These are phyloP conservation scores for Nomada goodeniana DNA, from an alignment of 2,888 invertebrate species.

Conservation along the genomic window DNA sequence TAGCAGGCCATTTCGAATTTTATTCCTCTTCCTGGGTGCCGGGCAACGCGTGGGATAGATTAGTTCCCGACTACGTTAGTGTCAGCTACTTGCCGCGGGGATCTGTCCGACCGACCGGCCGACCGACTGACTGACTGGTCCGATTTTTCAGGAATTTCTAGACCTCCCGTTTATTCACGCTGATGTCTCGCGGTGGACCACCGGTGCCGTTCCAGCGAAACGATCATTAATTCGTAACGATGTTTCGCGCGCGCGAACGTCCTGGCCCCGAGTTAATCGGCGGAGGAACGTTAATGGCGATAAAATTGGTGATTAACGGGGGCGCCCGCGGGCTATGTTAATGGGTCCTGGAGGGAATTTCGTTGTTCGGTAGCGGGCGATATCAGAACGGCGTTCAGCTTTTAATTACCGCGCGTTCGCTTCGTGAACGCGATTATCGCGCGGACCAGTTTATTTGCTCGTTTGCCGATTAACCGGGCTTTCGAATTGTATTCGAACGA, in stretches of 20 bases:
- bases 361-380: constrained; percentile 43
- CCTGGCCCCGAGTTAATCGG: constrained; percentile 48
- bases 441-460: constrained; percentile 25
- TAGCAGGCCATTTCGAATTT: constrained; percentile 77
- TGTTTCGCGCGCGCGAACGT: constrained; percentile 40
- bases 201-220: constrained; percentile 53
- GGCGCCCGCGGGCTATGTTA: constrained; percentile 52
- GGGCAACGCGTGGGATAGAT: constrained; percentile 79
- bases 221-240: constrained; percentile 61
- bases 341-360: constrained; percentile 50
- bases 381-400: constrained; percentile 48
- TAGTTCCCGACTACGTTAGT: constrained; percentile 76
- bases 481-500: background rate
- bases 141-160: constrained; percentile 22
- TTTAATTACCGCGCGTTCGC: constrained; percentile 44
- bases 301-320: constrained; percentile 57
- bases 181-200: constrained; percentile 48
- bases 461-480: constrained; percentile 1
- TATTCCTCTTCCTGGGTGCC: constrained; percentile 67
- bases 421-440: constrained; percentile 42
- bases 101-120: constrained; percentile 22
- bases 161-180: background rate
- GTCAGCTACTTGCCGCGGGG: constrained; percentile 79
- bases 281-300: constrained; percentile 57
- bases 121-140: constrained; percentile 52